These are phyloP conservation scores for Pipistrellus kuhlii DNA, from an alignment of 2,797 vertebrate genomes.

Conservation along the genomic window DNA sequence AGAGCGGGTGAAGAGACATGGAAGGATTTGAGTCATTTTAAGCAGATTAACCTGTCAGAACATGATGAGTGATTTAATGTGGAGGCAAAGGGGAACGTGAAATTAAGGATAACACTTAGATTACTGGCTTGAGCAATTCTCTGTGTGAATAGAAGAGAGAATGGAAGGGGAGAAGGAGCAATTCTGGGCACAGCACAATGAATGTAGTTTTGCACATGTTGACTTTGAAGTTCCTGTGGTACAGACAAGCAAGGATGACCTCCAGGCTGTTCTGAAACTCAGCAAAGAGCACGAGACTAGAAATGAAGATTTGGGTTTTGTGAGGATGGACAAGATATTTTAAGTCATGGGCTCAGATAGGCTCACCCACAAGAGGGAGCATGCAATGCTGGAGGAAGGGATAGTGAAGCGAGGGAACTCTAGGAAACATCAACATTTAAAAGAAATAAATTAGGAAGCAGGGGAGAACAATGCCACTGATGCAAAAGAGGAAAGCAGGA, in stretches of 20 bases:
- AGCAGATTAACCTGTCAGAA: conserved; percentile 16
- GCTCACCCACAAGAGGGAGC: neutral
- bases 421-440: conserved; percentile 6
- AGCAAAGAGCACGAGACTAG: neutral
- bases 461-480: neutral
- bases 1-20: neutral
- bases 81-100: neutral
- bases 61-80: neutral
- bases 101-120: neutral
- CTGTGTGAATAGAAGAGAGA: neutral
- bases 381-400: neutral
- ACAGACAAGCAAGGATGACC: neutral
- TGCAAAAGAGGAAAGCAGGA: neutral
- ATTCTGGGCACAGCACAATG: neutral
- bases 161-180: neutral
- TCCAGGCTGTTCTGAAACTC: neutral
- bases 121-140: neutral
- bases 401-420: neutral
- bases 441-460: neutral
- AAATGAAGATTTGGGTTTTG: neutral
- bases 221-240: neutral
- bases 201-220: neutral
- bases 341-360: neutral
- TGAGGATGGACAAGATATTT: neutral
- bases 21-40: conserved; percentile 3